phyloP scores from a whole-genome alignment of 2,888 invertebrate genomes.

The Eulithis prunata region DNA sequence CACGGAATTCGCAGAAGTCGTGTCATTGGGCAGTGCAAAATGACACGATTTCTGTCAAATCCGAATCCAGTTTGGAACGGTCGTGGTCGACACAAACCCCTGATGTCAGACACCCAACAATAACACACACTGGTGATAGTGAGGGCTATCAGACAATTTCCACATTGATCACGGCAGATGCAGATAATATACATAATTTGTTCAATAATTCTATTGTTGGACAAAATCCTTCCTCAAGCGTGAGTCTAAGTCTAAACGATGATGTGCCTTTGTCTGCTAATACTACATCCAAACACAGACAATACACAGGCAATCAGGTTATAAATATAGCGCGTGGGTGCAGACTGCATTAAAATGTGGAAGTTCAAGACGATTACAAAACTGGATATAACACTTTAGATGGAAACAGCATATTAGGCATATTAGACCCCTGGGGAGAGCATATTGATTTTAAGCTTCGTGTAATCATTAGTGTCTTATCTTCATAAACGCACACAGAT shows the following conservation, averaged over 20 bases:
- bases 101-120: no score
- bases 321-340: slow-evolving; percentile 25
- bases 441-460: neutral
- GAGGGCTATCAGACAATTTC: no score
- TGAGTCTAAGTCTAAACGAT: neutral
- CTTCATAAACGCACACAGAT: neutral
- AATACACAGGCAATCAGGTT: slow-evolving; percentile 15
- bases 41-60: no score
- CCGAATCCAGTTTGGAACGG: no score
- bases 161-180: no score
- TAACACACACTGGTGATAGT: no score
- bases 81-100: no score
- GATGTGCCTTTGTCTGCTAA: neutral
- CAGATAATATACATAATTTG: no score
- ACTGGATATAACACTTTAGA: slow-evolving; percentile 13
- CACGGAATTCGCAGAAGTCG: no score
- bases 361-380: slow-evolving; percentile 21
- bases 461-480: neutral
- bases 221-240: no score
- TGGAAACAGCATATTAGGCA: neutral
- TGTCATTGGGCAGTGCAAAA: no score
- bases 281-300: neutral
- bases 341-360: slow-evolving; percentile 22
- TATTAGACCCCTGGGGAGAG: slow-evolving; percentile 5
- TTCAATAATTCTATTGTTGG: no score